Percentiles rank a stretch among this genome's conserved stretches.
Evolutionary conservation across 2,797 vertebrate species (phyloP).

Genomic region (Pampus argenteus): DNA sequence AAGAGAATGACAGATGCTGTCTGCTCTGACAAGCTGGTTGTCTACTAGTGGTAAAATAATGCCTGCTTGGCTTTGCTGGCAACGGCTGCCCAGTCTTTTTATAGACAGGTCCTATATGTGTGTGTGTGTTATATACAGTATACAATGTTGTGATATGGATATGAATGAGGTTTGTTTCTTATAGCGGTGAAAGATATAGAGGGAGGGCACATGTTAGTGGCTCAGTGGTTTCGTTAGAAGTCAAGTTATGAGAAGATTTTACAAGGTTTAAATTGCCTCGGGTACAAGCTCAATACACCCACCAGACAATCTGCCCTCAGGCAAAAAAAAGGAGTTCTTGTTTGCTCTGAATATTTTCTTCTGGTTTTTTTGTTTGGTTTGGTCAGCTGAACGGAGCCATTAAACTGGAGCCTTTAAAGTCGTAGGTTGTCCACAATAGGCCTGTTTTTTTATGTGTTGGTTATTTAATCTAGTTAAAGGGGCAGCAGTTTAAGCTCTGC

Average conservation of each 20-base stretch:
- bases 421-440: neutral
- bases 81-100: conserved; percentile 68
- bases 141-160: conserved; percentile 10
- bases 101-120: conserved; percentile 51
- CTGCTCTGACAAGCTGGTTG: conserved; percentile 70
- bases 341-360: conserved; percentile 4
- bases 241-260: conserved; percentile 50
- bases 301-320: conserved; percentile 16
- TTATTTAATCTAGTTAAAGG: conserved; percentile 1
- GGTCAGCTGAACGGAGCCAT: neutral
- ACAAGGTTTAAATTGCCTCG: conserved; percentile 43
- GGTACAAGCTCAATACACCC: conserved; percentile 35
- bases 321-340: conserved; percentile 28
- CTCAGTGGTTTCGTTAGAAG: conserved; percentile 49
- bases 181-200: conserved; percentile 20
- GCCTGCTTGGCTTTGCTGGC: conserved; percentile 59
- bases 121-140: conserved; percentile 27
- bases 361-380: neutral
- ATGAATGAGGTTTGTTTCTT: conserved; percentile 22
- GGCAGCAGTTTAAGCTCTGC: conserved; percentile 12
- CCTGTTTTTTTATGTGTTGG: neutral
- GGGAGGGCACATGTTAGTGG: conserved; percentile 16
- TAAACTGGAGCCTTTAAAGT: neutral
- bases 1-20: conserved; percentile 74
- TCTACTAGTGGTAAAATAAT: conserved; percentile 68